Evolutionary conservation across 2,113 vertebrate genomes (phyloP), one percentile per base, ranked within the genome.

Genomic region (Orthochromis malagaraziensis): DNA sequence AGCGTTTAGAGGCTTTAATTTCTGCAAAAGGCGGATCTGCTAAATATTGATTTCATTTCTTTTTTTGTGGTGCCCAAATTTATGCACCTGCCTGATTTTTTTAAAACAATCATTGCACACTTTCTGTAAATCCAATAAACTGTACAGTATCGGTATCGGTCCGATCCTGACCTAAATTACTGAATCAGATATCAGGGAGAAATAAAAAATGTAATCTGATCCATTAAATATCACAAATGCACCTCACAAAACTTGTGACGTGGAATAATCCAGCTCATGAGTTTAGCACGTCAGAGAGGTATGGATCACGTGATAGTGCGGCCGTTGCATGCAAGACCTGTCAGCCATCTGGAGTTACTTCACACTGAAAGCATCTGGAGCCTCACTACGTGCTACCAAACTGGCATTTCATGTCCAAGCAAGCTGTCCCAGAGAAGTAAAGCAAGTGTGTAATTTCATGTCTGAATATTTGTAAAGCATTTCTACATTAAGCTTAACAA

Each of bases 61-160:
- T 24, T 55, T 54, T 55, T 55, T 55, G 53, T 55, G 21, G 53
- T 7, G 21, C 21, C 53, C 53, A 55, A 7, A 55, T 55, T 55
- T 55, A 55, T 4, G 53, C 53, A 55, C 53, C 53, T 55, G 53
- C 11, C 53, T 24, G 21, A 13, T 55, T 55, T 24, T 12, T 55
- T 13, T 0, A n/a, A 54, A 49, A 54, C 4, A 54, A 13, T 55
- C 0, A 7, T 55, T 55, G 53, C 53, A 55, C 21, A 0, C 21
- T 55, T 24, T 55, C 53, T 55, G 21, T 55, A 55, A 55, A 55
- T 55, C 53, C 21, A 55, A 55, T 0, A 55, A 55, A 24, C 9
- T 53, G 19, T 53, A 53, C 11, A 55, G 53, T 13, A 55, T 55
- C 6, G 53, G 53, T 24, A 21, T 6, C 1, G 1, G 2, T 47